A percentile compares a stretch with the other conserved stretches of the same genome.
Evolutionary conservation across 2,113 vertebrate species (phyloP).

Genomic region (Lampris megalopsis): DNA sequence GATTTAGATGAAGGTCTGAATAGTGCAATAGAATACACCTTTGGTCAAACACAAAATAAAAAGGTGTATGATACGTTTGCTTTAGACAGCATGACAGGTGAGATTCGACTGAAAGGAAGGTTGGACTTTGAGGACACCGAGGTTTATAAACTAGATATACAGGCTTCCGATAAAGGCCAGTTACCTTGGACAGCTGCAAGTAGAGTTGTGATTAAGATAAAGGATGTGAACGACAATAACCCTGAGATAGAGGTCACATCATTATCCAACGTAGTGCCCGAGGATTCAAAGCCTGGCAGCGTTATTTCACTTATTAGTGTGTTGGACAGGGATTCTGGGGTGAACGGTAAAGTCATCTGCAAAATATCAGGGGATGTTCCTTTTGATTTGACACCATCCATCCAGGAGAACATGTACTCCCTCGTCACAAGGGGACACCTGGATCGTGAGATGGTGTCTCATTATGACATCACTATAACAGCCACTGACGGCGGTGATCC

Average conservation of each 20-base stretch:
- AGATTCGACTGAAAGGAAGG: constrained; percentile 41
- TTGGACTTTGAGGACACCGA: constrained; percentile 45
- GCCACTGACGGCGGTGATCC: constrained; percentile 74
- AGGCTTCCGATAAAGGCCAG: constrained; percentile 56
- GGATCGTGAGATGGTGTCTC: constrained; percentile 65
- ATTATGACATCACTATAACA: constrained; percentile 72
- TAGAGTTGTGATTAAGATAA: constrained; percentile 61
- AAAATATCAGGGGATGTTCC: constrained; percentile 57
- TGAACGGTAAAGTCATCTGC: constrained; percentile 76
- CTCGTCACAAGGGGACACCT: constrained; percentile 67
- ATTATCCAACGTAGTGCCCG: constrained; percentile 58
- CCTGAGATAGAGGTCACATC: constrained; percentile 78
- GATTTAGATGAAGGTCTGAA: constrained; percentile 46
- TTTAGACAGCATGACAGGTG: constrained; percentile 30
- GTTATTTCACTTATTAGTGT: constrained; percentile 75
- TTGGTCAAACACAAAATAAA: constrained; percentile 9
- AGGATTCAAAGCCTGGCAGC: constrained; percentile 72
- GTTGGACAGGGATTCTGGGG: constrained; percentile 64
- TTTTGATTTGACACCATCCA: constrained; percentile 76
- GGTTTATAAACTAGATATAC: constrained; percentile 26
- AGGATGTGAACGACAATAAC: constrained; percentile 77
- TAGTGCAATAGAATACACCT: constrained; percentile 26
- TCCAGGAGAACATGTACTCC: constrained; percentile 76
- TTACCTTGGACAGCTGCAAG: constrained; percentile 33
- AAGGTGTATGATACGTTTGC: constrained; percentile 26